Evolutionary conservation across 2,888 invertebrate species (phyloP).

Genomic region (Creontiades dilutus): DNA sequence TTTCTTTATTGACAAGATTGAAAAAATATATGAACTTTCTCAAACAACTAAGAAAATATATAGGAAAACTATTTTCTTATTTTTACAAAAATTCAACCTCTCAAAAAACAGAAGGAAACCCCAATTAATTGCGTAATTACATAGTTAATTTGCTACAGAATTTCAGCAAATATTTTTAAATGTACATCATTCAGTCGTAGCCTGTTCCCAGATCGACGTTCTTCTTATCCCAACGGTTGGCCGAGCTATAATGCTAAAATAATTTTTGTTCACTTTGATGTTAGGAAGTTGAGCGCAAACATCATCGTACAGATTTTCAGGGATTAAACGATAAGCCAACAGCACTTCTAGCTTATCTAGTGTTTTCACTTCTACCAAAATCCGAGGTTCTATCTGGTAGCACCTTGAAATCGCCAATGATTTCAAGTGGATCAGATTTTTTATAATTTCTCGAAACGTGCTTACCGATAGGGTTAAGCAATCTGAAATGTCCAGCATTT

Average conservation of each 20-base stretch:
- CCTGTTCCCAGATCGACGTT: constrained; percentile 89
- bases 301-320: constrained; percentile 21
- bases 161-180: no score
- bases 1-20: no score
- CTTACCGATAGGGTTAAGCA: constrained; percentile 85
- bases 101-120: no score
- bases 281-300: constrained; percentile 79
- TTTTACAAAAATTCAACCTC: no score
- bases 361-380: constrained; percentile 79
- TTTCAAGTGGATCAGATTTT: constrained; percentile 83
- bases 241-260: constrained; percentile 91
- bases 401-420: constrained; percentile 90
- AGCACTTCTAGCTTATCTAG: constrained; percentile 61
- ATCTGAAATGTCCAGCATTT: constrained; percentile 94
- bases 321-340: constrained; percentile 62
- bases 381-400: constrained; percentile 85
- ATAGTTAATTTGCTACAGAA: no score
- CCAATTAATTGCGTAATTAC: no score
- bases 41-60: no score
- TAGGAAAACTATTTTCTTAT: no score
- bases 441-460: constrained; percentile 82
- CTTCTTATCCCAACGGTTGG: constrained; percentile 93
- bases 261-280: constrained; percentile 84
- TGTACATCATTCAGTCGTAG: constrained; percentile 13
- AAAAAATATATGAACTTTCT: no score